Evolutionary conservation across 2,113 vertebrate genomes (phyloP).

Genomic region (Phoxinus phoxinus): DNA sequence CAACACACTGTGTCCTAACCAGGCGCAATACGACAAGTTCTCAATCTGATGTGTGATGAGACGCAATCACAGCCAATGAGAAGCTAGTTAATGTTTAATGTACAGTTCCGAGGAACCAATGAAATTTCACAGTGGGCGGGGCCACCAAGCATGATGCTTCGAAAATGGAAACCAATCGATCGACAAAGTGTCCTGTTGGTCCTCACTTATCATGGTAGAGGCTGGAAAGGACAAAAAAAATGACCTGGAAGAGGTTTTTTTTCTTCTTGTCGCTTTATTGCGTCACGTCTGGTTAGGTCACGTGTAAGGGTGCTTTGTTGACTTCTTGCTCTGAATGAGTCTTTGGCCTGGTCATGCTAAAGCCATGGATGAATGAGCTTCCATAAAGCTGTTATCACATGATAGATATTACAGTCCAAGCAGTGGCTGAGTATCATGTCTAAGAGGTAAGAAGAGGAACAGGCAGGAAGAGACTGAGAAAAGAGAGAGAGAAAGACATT

Average conservation of each 20-base stretch:
- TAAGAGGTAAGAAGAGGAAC: constrained; percentile 25
- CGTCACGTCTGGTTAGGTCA: constrained; percentile 13
- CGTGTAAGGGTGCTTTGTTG: constrained; percentile 54
- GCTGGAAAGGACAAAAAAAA: background rate
- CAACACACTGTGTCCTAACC: constrained; percentile 19
- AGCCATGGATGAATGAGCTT: constrained; percentile 32
- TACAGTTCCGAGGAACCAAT: background rate
- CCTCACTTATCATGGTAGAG: background rate
- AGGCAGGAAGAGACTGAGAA: constrained; percentile 7
- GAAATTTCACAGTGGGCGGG: background rate
- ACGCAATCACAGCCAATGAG: background rate
- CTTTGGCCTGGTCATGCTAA: constrained; percentile 66
- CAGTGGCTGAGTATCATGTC: constrained; percentile 7
- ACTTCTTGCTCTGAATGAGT: constrained; percentile 23
- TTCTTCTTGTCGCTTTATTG: background rate
- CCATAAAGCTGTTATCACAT: constrained; percentile 26
- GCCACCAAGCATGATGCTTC: background rate
- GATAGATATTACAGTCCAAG: constrained; percentile 37
- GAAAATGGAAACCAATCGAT: background rate
- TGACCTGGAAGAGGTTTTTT: background rate
- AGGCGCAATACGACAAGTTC: constrained; percentile 19
- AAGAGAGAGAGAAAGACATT: background rate
- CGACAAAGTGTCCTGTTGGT: background rate
- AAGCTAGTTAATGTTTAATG: background rate
- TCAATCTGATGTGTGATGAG: background rate